Percentiles rank a stretch among this genome's conserved stretches.
Conservation (phyloP, 1,140 invertebrate species). For the Aphelinus certus region DNA sequence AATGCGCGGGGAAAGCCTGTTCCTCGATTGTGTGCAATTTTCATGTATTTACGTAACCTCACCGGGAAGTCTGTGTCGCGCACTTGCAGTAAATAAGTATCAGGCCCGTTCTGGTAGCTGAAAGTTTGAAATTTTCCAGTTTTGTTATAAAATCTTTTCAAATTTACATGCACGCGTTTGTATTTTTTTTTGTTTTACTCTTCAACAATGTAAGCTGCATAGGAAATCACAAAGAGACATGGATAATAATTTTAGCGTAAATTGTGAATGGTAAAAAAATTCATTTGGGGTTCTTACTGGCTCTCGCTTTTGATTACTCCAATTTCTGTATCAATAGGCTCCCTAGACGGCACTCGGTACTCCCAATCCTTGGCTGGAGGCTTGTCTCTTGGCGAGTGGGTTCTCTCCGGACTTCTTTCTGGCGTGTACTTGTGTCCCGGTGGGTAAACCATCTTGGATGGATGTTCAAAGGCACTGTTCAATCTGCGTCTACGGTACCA, state of each 20-base stretch:
- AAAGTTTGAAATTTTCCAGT: slow-evolving; percentile 36
- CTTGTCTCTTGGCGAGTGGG: slow-evolving; percentile 61
- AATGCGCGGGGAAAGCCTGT: slow-evolving; percentile 73
- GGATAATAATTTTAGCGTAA: slow-evolving; percentile 25
- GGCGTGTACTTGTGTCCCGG: slow-evolving; percentile 84
- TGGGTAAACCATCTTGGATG: slow-evolving; percentile 94
- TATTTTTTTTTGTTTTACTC: no score
- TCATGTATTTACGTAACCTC: slow-evolving; percentile 90
- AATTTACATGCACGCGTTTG: no score
- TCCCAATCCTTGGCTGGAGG: slow-evolving; percentile 71
- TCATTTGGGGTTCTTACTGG: slow-evolving; percentile 72
- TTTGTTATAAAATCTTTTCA: neutral
- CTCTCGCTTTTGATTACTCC: slow-evolving; percentile 84
- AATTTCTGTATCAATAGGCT: slow-evolving; percentile 85
- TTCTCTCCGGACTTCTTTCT: slow-evolving; percentile 72
- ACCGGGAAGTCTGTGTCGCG: slow-evolving; percentile 93
- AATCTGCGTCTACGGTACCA: slow-evolving; percentile 86
- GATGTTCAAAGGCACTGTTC: slow-evolving; percentile 85
- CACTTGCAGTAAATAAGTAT: slow-evolving; percentile 93
- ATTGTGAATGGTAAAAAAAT: slow-evolving; percentile 43
- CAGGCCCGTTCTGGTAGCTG: slow-evolving; percentile 94
- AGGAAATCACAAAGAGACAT: slow-evolving; percentile 16
- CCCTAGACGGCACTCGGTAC: slow-evolving; percentile 76
- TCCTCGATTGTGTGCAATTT: slow-evolving; percentile 81
- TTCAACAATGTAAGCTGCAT: neutral